Evolutionary conservation across 1,140 invertebrate species (phyloP), one percentile per base, ranked within the genome.

Genomic region (Eupristina koningsbergeri): DNA sequence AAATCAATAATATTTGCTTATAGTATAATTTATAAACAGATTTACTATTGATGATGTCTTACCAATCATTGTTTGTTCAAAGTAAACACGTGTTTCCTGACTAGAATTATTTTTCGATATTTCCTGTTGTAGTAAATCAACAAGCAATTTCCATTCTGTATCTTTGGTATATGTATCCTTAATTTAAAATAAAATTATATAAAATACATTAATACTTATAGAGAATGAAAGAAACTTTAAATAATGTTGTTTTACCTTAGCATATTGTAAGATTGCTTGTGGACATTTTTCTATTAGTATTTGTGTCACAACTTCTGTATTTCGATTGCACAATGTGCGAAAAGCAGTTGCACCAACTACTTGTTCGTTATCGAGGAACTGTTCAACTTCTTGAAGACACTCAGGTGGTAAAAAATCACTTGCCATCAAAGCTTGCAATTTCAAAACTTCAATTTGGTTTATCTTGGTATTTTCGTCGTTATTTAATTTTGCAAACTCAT

Each of bases 221-320:
- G 7, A 7, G n/a, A n/a, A n/a, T n/a, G n/a, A n/a, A n/a, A n/a
- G n/a, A n/a, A n/a, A n/a, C n/a, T n/a, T n/a, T n/a, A n/a, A n/a
- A n/a, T n/a, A n/a, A n/a, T n/a, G n/a, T 61, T n/a, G 63, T 81
- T n/a, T 87, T 91, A 94, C 94, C 91, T 94, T 94, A 7, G 93
- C 93, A 87, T 93, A 94, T 47, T 93, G 92, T 34, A 94, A 84
- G n/a, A 94, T 83, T 86, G 93, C 93, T 81, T 94, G 93, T 3
- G 94, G 94, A 86, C 93, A 94, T 26, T 92, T 89, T 3, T 94
- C 91, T 50, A 94, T 88, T 13, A 95, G 80, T 63, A 93, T 84
- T 45, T 86, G 71, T 1, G 91, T 91, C 29, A 86, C 88, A 29
- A 86, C 77, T 58, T 90, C 90, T 0, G 83, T 88, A 84, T 91